phyloP scores from a whole-genome alignment of 2,797 vertebrate genomes.

The Lepus townsendii region DNA sequence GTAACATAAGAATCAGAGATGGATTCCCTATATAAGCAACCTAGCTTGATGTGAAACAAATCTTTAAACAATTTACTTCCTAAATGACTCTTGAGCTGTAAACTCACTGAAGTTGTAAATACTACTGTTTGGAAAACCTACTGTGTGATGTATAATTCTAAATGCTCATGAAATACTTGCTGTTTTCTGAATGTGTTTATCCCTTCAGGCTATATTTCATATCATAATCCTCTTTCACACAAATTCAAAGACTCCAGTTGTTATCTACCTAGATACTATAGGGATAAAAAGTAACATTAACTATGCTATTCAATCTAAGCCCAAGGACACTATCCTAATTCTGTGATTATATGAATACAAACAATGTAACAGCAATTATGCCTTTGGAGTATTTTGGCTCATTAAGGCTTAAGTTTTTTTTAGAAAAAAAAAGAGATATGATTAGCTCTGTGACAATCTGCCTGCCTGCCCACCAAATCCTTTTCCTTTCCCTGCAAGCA shows the following conservation, averaged over 20 bases:
- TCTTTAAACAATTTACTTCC: neutral
- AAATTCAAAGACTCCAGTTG: constrained; percentile 17
- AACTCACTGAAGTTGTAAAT: neutral
- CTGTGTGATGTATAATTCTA: neutral
- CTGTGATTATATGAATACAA: neutral
- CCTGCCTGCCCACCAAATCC: neutral
- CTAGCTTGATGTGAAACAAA: neutral
- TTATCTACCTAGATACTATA: neutral
- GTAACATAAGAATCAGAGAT: neutral
- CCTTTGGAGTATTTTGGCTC: neutral
- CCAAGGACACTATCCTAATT: neutral
- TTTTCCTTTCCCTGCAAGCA: neutral
- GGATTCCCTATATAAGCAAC: neutral
- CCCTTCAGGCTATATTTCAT: neutral
- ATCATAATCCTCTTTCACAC: neutral
- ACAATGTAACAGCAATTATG: neutral
- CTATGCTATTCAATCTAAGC: neutral
- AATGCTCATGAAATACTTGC: constrained; percentile 6
- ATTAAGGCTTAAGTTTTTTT: neutral
- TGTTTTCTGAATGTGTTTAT: neutral
- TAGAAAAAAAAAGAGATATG: neutral
- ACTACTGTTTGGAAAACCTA: neutral
- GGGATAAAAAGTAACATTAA: neutral
- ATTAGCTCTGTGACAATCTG: neutral
- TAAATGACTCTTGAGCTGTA: neutral